A percentile compares a stretch with the other conserved stretches of the same genome.
phyloP scores from a whole-genome alignment of 2,888 invertebrate genomes.

The Eurytoma californica region DNA sequence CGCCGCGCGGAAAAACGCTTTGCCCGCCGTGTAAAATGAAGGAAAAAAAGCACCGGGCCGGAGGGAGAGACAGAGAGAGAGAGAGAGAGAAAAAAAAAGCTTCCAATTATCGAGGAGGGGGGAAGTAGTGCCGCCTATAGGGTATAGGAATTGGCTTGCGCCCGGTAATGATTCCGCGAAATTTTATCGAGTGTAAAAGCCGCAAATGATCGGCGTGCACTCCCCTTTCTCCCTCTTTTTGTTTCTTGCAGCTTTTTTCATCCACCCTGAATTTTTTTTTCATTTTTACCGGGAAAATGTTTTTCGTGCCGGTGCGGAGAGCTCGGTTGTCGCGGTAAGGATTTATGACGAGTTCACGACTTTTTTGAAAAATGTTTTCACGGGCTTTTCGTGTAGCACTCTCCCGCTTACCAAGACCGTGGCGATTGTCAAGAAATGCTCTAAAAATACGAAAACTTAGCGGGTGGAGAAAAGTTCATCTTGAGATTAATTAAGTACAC shows the following conservation, averaged over 20 bases:
- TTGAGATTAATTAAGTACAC: too few species aligned
- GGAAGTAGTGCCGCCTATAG: neutral
- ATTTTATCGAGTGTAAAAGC: conserved; percentile 49
- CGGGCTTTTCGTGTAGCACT: too few species aligned
- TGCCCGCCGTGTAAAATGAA: conserved; percentile 15
- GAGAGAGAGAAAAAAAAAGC: too few species aligned
- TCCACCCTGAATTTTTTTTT: too few species aligned
- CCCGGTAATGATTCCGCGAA: conserved; percentile 46
- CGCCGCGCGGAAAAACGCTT: conserved; percentile 33
- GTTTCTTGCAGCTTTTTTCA: too few species aligned
- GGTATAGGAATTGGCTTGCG: neutral
- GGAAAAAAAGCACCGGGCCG: neutral
- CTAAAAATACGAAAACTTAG: too few species aligned
- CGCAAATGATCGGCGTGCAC: neutral
- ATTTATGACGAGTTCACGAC: too few species aligned
- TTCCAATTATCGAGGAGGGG: conserved; percentile 45
- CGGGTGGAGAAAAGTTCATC: neutral
- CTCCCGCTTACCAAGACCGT: too few species aligned
- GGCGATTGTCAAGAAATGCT: too few species aligned
- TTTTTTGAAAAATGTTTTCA: too few species aligned
- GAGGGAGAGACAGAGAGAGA: neutral
- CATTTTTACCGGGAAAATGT: neutral
- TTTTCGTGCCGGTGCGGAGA: neutral
- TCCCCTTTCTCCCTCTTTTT: too few species aligned
- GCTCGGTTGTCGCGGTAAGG: too few species aligned